Conservation (phyloP, 2,113 vertebrate genomes). For the Trochalopteron elliotii region DNA sequence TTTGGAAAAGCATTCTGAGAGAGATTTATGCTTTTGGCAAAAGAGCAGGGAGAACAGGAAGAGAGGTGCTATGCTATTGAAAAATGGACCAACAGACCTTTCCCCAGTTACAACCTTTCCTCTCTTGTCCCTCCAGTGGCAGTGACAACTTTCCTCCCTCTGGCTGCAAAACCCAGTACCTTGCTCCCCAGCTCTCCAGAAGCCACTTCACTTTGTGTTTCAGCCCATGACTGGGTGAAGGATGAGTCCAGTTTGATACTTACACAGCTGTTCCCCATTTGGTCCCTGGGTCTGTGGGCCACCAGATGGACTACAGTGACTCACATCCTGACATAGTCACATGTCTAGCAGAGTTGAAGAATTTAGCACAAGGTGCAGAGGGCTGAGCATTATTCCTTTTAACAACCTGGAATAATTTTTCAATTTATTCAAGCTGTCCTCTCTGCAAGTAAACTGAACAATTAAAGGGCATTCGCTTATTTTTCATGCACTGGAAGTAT, state of each 20-base stretch:
- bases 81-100: neutral
- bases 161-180: neutral
- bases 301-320: neutral
- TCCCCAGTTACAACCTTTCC: neutral
- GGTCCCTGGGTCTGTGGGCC: neutral
- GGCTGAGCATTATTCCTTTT: neutral
- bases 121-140: neutral
- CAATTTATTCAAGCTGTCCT: slow-evolving; percentile 43
- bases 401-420: slow-evolving; percentile 10
- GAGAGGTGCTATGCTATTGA: neutral
- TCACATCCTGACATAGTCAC: neutral
- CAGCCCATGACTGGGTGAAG: neutral
- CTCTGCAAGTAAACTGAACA: slow-evolving; percentile 54
- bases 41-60: neutral
- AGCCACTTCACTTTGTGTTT: neutral
- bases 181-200: neutral
- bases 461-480: slow-evolving; percentile 69
- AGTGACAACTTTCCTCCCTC: neutral
- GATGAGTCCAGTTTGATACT: neutral
- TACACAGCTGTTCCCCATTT: neutral
- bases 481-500: slow-evolving; percentile 57
- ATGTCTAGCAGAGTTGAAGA: neutral
- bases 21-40: neutral
- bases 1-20: neutral
- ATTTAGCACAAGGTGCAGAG: neutral